A percentile compares a stretch with the other conserved stretches of the same genome.
Evolutionary conservation across 2,797 vertebrate species (phyloP).

Genomic region (Sebastes umbrosus): DNA sequence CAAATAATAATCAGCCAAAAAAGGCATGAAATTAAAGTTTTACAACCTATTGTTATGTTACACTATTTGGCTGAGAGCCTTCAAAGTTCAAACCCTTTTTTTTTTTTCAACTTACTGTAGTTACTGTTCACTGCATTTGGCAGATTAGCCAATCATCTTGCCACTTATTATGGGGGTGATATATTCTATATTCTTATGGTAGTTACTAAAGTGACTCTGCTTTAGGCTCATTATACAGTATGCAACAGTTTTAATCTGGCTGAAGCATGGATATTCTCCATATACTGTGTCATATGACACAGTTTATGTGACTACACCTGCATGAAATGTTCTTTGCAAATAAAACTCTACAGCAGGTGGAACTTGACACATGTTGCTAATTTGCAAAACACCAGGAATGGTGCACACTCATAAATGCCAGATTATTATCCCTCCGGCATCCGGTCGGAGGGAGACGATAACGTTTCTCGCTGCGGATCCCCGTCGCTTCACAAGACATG

Average conservation of each 20-base stretch:
- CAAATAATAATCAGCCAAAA: neutral
- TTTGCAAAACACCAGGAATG: neutral
- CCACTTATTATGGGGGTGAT: neutral
- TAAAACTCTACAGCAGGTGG: neutral
- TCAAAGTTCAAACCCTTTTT: neutral
- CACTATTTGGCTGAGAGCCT: neutral
- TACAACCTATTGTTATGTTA: neutral
- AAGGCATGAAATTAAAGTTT: neutral
- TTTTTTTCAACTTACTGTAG: neutral
- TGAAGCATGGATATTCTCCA: neutral
- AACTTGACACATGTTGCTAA: neutral
- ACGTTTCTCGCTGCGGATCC: too few relatives aligned
- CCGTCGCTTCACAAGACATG: too few relatives aligned
- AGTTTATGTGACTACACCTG: neutral
- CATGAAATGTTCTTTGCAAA: neutral
- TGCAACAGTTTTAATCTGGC: neutral
- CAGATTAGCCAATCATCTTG: neutral
- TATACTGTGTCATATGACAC: neutral
- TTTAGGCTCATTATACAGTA: neutral
- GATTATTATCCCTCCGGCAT: neutral
- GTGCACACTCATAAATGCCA: neutral
- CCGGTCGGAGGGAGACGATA: too few relatives aligned
- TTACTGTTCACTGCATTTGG: neutral
- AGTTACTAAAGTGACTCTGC: neutral
- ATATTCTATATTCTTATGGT: neutral